A percentile compares a stretch with the other conserved stretches of the same genome.
These are phyloP conservation scores for Ispidina picta DNA, from an alignment of 2,797 vertebrate genomes.

Conservation along the genomic window DNA sequence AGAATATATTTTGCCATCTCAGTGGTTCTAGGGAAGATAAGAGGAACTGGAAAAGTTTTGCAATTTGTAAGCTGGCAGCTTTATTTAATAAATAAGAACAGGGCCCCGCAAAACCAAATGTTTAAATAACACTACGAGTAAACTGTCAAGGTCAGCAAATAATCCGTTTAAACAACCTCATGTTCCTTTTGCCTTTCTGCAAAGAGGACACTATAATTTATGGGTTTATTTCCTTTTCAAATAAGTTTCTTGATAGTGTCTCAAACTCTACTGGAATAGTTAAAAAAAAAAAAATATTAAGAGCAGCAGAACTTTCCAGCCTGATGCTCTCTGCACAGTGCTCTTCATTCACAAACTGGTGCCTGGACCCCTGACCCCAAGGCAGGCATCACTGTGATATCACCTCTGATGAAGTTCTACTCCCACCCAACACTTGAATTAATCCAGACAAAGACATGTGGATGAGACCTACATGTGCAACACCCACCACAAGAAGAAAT, in stretches of 20 bases:
- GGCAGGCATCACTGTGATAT: not conserved
- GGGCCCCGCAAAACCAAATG: slow-evolving; percentile 55
- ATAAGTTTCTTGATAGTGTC: slow-evolving; percentile 47
- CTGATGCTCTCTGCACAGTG: not conserved
- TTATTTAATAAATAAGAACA: slow-evolving; percentile 69
- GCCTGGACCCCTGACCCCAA: accelerated
- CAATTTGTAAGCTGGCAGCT: slow-evolving; percentile 76
- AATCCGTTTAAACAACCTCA: slow-evolving; percentile 62
- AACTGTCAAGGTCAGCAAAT: slow-evolving; percentile 74
- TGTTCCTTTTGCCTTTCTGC: slow-evolving; percentile 51
- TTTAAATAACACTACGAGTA: slow-evolving; percentile 74
- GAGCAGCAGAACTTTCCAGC: not conserved
- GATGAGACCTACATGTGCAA: not conserved
- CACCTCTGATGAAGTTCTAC: not conserved
- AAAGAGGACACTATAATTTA: slow-evolving; percentile 50
- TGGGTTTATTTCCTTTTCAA: slow-evolving; percentile 34
- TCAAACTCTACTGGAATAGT: slow-evolving; percentile 11
- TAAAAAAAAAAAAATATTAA: not conserved
- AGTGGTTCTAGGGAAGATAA: slow-evolving; percentile 80
- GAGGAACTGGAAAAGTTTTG: slow-evolving; percentile 67
- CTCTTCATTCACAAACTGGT: not conserved
- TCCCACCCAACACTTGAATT: not conserved
- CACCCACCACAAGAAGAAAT: not conserved
- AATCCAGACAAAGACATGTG: not conserved
- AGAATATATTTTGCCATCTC: slow-evolving; percentile 83